These are phyloP conservation scores for Petromus typicus DNA, from an alignment of 2,113 vertebrate genomes.

Conservation along the genomic window DNA sequence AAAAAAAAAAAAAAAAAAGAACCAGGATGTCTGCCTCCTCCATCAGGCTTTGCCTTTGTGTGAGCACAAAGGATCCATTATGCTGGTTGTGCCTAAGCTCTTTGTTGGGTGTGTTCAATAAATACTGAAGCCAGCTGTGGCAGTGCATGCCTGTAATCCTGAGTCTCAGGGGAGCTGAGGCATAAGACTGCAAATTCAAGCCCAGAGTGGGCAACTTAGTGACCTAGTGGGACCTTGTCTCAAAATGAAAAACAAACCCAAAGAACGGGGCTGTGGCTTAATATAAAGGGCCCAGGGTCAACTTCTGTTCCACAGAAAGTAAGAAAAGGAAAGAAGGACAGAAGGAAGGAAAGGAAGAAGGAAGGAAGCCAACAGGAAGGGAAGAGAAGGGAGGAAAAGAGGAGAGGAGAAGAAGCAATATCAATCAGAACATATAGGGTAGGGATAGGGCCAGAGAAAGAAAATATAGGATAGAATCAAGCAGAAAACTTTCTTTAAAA, in stretches of 20 bases:
- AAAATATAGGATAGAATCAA: background rate
- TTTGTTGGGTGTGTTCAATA: background rate
- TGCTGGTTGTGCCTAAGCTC: background rate
- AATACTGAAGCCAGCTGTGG: background rate
- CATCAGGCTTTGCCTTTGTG: background rate
- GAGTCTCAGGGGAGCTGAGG: background rate
- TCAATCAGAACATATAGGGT: background rate
- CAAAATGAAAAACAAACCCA: background rate
- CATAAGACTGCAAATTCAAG: background rate
- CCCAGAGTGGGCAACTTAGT: background rate
- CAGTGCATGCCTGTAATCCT: background rate
- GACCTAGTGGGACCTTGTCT: background rate
- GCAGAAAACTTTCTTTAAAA: background rate
- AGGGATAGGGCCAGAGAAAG: too few species aligned
- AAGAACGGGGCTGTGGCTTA: background rate
- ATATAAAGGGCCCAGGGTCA: background rate
- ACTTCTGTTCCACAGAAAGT: background rate
- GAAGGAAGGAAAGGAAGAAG: too few species aligned
- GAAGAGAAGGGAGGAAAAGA: too few species aligned
- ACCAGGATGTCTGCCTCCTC: background rate
- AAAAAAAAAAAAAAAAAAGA: too few species aligned
- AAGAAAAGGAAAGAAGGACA: background rate
- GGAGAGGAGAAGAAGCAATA: background rate
- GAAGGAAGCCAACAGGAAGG: fast-evolving
- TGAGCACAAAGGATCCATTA: background rate